These are phyloP conservation scores for Drosophila kanekoi DNA, from an alignment of 2,888 invertebrate species.

Conservation along the genomic window DNA sequence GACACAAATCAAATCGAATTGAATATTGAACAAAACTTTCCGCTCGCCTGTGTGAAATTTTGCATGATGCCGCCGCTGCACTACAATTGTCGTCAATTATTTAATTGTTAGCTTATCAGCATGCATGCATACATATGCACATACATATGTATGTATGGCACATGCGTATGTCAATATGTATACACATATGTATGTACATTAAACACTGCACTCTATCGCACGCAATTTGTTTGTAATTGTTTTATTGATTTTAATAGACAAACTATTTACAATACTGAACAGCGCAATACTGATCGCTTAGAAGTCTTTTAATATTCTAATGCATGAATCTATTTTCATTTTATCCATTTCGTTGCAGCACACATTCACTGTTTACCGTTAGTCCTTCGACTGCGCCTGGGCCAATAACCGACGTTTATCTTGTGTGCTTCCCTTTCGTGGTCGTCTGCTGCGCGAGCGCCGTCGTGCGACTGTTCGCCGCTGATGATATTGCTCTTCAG, in stretches of 20 bases:
- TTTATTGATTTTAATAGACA: slow-evolving; percentile 49
- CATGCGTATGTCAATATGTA: not conserved
- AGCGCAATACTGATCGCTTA: slow-evolving; percentile 35
- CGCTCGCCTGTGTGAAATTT: slow-evolving; percentile 61
- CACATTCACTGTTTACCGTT: slow-evolving; percentile 44
- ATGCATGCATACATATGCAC: slow-evolving; percentile 17
- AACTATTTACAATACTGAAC: slow-evolving; percentile 41
- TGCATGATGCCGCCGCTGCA: slow-evolving; percentile 56
- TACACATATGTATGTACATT: not conserved
- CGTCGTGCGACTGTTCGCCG: slow-evolving; percentile 55
- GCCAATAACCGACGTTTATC: slow-evolving; percentile 23
- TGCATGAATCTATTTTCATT: slow-evolving; percentile 12
- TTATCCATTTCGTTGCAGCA: slow-evolving; percentile 11
- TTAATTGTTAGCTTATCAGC: slow-evolving; percentile 52
- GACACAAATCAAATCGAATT: slow-evolving; percentile 58
- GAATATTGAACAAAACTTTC: slow-evolving; percentile 70
- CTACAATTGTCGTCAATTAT: slow-evolving; percentile 73
- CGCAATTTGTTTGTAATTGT: slow-evolving; percentile 35
- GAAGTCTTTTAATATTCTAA: slow-evolving; percentile 12
- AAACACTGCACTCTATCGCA: slow-evolving; percentile 41
- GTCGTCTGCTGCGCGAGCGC: slow-evolving; percentile 60
- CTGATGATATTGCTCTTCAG: slow-evolving; percentile 50
- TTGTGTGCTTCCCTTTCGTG: slow-evolving; percentile 15
- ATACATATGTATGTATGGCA: slow-evolving; percentile 4
- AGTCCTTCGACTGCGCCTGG: slow-evolving; percentile 27